Evolutionary conservation across 2,888 invertebrate genomes (phyloP).

Genomic region (Boloria selene): DNA sequence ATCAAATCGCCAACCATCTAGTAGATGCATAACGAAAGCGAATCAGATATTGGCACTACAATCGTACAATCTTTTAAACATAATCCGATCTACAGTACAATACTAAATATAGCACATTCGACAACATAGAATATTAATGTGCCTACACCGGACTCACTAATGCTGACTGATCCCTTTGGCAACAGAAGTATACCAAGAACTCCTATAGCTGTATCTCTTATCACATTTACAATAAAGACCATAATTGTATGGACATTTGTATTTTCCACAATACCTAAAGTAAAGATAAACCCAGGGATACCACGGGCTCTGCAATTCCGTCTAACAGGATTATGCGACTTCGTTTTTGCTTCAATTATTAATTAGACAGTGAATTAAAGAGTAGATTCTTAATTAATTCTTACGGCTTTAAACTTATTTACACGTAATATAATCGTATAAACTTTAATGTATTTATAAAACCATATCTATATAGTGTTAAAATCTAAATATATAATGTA

Average conservation of each 20-base stretch:
- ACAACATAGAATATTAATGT: conserved; percentile 78
- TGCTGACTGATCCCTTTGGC: conserved; percentile 58
- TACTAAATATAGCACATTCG: conserved; percentile 68
- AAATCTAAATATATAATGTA: too few relatives aligned
- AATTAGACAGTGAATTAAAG: conserved; percentile 47
- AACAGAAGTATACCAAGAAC: conserved; percentile 35
- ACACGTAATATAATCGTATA: background rate
- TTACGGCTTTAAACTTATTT: conserved; percentile 28
- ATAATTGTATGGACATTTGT: conserved; percentile 21
- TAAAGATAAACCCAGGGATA: conserved; percentile 44
- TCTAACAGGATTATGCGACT: conserved; percentile 69
- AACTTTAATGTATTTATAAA: too few relatives aligned
- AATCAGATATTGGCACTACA: background rate
- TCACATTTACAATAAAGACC: conserved; percentile 15
- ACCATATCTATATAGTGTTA: too few relatives aligned
- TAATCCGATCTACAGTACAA: conserved; percentile 29
- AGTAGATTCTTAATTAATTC: conserved; percentile 38
- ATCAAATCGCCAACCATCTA: too few relatives aligned
- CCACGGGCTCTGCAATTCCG: conserved; percentile 50
- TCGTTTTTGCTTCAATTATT: conserved; percentile 69
- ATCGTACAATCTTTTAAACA: conserved; percentile 4
- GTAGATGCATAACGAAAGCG: too few relatives aligned
- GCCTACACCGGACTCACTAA: conserved; percentile 58
- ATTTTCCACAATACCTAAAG: conserved; percentile 29
- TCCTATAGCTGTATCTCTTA: conserved; percentile 25